Percentiles rank a stretch among this genome's conserved stretches.
Conservation (phyloP, 2,113 vertebrate species). For the Eulemur rufifrons region DNA sequence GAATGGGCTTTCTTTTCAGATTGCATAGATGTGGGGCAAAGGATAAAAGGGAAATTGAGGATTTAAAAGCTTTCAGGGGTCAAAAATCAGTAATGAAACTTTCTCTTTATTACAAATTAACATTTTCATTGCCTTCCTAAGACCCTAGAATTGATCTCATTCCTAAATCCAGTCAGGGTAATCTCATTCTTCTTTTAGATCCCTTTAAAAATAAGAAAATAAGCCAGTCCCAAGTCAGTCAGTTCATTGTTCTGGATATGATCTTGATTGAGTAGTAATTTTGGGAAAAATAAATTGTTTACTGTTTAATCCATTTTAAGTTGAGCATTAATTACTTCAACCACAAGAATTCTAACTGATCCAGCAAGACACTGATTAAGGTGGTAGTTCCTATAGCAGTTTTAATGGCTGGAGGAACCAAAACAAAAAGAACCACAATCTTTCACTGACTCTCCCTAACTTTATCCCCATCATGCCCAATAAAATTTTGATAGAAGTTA, state of each 20-base stretch:
- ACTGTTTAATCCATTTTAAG: not conserved
- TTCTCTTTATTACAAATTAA: not conserved
- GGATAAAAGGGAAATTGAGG: not conserved
- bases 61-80: not conserved
- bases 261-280: not conserved
- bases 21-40: not conserved
- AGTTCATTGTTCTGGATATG: not conserved
- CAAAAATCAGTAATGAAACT: not conserved
- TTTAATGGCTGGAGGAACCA: not conserved
- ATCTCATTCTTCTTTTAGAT: not conserved
- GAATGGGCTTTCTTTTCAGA: not conserved
- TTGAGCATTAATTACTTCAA: not conserved
- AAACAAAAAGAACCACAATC: not conserved
- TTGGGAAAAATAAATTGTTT: not conserved
- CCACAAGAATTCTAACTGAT: not conserved
- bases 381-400: not conserved
- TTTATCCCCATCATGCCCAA: not conserved
- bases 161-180: not conserved
- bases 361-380: not conserved
- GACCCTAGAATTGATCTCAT: not conserved
- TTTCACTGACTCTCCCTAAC: not conserved
- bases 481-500: not conserved
- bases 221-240: not conserved
- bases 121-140: not conserved
- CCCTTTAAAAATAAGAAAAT: not conserved